A percentile compares a stretch with the other conserved stretches of the same genome.
Evolutionary conservation across 30 jellyfish, hydroid and myxozoan species (phyloP).

Genomic region (Clytia hemisphaerica): DNA sequence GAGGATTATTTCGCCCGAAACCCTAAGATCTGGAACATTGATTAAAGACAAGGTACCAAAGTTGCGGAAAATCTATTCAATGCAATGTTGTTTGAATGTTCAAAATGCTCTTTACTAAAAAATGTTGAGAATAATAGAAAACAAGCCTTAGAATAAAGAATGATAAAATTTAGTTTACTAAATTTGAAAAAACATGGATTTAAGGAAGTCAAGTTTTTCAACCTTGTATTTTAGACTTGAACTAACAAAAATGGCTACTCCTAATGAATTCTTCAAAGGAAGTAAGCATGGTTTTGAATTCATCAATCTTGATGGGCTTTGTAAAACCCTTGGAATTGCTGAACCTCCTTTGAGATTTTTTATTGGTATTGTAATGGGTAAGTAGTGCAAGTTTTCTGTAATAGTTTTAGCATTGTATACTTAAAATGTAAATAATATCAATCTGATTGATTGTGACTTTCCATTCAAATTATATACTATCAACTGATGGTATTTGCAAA

Average conservation of each 20-base stretch:
- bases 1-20: too few species aligned
- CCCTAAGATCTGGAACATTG: too few species aligned
- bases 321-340: slow-evolving; percentile 60
- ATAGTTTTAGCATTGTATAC: neutral
- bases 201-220: too few species aligned
- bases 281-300: slow-evolving; percentile 81
- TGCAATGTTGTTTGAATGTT: too few species aligned
- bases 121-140: too few species aligned
- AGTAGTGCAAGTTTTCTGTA: neutral
- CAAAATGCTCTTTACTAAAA: too few species aligned
- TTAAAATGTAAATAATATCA: neutral
- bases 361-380: slow-evolving; percentile 64
- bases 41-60: too few species aligned
- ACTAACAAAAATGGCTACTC: neutral
- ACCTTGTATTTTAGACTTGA: too few species aligned
- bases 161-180: too few species aligned
- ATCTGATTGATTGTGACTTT: neutral
- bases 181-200: too few species aligned
- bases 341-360: slow-evolving; percentile 76
- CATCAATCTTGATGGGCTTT: slow-evolving; percentile 46
- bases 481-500: neutral
- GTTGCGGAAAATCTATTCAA: too few species aligned
- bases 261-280: slow-evolving; percentile 34
- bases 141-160: too few species aligned
- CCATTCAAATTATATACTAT: neutral